Evolutionary conservation across 2,113 vertebrate species (phyloP).

Genomic region (Sceloporus undulatus): DNA sequence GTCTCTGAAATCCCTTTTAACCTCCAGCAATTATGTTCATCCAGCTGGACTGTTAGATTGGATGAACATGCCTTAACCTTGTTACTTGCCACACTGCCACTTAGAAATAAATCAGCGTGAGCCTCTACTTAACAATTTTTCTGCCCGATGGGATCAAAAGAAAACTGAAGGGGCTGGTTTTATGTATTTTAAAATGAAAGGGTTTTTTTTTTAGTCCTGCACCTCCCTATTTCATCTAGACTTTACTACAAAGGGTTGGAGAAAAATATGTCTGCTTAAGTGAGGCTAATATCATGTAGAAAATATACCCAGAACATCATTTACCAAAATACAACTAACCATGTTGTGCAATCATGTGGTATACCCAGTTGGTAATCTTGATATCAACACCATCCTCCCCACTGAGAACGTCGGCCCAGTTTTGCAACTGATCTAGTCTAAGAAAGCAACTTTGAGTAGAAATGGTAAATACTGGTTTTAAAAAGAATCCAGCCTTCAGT

Average conservation of each 20-base stretch:
- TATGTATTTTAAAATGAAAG: constrained; percentile 32
- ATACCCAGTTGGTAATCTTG: neutral
- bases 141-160: neutral
- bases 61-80: neutral
- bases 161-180: neutral
- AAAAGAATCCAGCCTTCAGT: too few relatives aligned
- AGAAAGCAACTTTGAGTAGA: neutral
- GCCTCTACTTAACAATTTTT: constrained; percentile 36
- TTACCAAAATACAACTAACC: neutral
- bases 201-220: constrained; percentile 40
- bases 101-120: constrained; percentile 11
- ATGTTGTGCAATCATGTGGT: neutral
- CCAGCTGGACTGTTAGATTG: constrained; percentile 1
- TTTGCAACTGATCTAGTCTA: neutral
- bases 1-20: neutral
- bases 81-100: neutral
- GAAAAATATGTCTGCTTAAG: constrained; percentile 47
- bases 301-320: neutral
- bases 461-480: too few relatives aligned
- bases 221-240: constrained; percentile 45
- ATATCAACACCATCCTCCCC: neutral
- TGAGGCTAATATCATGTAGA: neutral
- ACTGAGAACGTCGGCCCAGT: neutral
- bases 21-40: constrained; percentile 6
- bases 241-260: neutral